Base-by-base conservation (phyloP, 2,797 vertebrate genomes). In the Brachyalestes nurse region DNA sequence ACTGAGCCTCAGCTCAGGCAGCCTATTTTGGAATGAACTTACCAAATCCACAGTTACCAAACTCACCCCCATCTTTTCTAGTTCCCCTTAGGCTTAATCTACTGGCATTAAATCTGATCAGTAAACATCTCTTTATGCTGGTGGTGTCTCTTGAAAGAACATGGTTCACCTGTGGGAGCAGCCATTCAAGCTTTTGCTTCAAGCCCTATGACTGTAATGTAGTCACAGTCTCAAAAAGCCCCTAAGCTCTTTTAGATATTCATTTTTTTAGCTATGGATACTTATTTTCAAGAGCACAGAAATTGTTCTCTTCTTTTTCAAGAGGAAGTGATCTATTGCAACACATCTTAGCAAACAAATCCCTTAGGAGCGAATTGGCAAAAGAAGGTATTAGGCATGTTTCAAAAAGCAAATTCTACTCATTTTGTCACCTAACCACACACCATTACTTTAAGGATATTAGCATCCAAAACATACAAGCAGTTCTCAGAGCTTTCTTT, bases 111-210 rank as follows among this genome's bases (percentile, higher is more conserved):
- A 79, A 83, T 76, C 62, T 77, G 57, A 61, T 61, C 23, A 14
- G 49, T 83, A 87, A 87, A 85, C 83, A 85, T 61, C 62, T 81
- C 51, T 75, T 42, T 23, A n/a, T 67, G 21, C 47, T 45, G 55
- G 42, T 51, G 70, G 67, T 66, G 64, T 25, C 1, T 69, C 67
- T 85, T 83, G 49, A 87, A 82, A 79, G 76, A 34, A 74, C n/a
- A n/a, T 10, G 49, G 72, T 77, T 86, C 80, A 84, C 47, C 67
- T 80, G 69, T 53, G 6, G 49, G 72, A 74, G 83, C 80, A 84
- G 51, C 61, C 78, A 42, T 53, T 61, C 70, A 81, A 80, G 75
- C 79, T 71, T 60, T 2, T 8, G 70, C 53, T 73, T 78, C 72
- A 71, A 80, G 57, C n/a, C 69, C 53, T 19, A 45, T 45, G 17